Evolutionary conservation across 2,797 vertebrate species (phyloP).

Genomic region (Peromyscus attwateri): DNA sequence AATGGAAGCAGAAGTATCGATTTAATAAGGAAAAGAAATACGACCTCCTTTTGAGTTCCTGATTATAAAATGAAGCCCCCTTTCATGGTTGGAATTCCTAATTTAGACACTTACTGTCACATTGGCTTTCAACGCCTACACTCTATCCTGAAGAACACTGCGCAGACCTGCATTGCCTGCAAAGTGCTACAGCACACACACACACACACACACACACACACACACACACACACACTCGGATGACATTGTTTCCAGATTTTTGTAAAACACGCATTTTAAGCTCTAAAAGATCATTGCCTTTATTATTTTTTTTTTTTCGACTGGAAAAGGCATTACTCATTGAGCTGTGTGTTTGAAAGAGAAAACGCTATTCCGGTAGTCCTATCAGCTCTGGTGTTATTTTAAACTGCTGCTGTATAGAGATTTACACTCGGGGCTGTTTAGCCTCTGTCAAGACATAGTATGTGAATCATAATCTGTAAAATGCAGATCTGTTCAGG

Average conservation of each 20-base stretch:
- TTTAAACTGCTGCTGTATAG: constrained; percentile 79
- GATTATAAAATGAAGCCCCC: constrained; percentile 86
- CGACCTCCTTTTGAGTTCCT: constrained; percentile 82
- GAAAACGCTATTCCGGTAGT: constrained; percentile 81
- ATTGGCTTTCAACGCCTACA: constrained; percentile 94
- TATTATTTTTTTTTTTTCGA: constrained; percentile 58
- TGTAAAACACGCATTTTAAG: constrained; percentile 78
- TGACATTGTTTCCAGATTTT: constrained; percentile 84
- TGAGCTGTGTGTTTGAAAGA: constrained; percentile 72
- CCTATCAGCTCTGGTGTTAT: constrained; percentile 60
- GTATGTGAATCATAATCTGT: constrained; percentile 84
- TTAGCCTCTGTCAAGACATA: constrained; percentile 79
- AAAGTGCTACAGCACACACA: constrained; percentile 89
- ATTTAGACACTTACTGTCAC: constrained; percentile 91
- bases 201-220: constrained; percentile 20
- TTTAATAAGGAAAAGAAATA: constrained; percentile 80
- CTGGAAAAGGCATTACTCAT: constrained; percentile 76
- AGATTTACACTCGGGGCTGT: constrained; percentile 81
- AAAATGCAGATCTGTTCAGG: constrained; percentile 83
- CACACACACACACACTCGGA: constrained; percentile 9
- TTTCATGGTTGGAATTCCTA: constrained; percentile 88
- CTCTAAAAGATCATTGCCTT: constrained; percentile 71
- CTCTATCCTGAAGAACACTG: constrained; percentile 90
- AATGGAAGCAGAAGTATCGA: constrained; percentile 77
- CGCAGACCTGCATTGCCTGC: constrained; percentile 99